Conservation (phyloP, 2,113 vertebrate species). For the Todiramphus chloris region DNA sequence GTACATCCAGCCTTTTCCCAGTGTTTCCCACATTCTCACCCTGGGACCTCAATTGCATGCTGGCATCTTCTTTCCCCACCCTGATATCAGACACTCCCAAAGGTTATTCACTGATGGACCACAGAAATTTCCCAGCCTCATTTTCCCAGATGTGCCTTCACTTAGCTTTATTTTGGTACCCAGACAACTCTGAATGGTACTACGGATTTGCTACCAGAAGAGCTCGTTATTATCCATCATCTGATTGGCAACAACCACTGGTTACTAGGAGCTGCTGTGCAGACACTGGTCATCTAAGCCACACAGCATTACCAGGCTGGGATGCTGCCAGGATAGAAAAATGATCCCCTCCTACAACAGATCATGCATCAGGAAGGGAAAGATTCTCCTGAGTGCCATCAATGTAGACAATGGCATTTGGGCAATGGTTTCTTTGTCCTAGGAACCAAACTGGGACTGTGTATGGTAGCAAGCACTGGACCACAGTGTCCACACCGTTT, state of each 20-base stretch:
- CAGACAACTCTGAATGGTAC: not conserved
- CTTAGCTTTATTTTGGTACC: not conserved
- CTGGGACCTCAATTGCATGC: not conserved
- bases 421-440: not conserved
- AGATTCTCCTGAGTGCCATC: not conserved
- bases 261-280: not conserved
- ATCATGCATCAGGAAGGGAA: not conserved
- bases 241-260: not conserved
- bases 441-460: not conserved
- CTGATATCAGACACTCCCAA: not conserved
- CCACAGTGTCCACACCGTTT: not conserved
- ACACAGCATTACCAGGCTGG: not conserved
- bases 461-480: not conserved
- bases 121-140: not conserved
- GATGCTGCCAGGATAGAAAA: not conserved
- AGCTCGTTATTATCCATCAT: not conserved
- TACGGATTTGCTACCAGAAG: not conserved
- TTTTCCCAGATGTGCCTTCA: not conserved
- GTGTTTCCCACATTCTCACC: not conserved
- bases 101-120: not conserved
- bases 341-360: not conserved
- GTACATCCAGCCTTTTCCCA: not conserved
- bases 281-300: not conserved
- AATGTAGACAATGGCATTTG: not conserved
- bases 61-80: not conserved